Evolutionary conservation across 2,888 invertebrate genomes (phyloP), one percentile per base, ranked within the genome.

Genomic region (Mythimna vitellina): DNA sequence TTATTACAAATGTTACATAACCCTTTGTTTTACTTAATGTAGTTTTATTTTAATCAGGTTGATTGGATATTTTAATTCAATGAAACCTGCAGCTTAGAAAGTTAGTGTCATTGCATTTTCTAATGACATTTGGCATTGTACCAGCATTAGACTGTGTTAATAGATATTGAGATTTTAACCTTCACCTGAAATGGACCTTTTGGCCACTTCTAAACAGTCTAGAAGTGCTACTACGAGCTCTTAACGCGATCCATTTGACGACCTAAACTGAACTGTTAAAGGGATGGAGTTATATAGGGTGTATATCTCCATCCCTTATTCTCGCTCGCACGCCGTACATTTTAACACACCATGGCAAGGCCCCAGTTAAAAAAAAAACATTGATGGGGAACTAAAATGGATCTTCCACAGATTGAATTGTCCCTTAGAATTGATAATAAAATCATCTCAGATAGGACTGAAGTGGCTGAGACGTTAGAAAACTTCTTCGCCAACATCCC

Each of bases 121-220:
- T 79, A 83, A 64, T 70, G 32, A 32, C 56, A 62, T 80, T 84
- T 78, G 82, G 65, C 85, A 81, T 74, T 84, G 82, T 61, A 73
- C 56, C 57, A n/a, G 70, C 66, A 73, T 64, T 77, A 51, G 70
- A 77, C 76, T 78, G 70, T 63, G 80, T 42, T 66, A 80, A 10
- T 32, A n/a, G 32, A n/a, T 29, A n/a, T 20, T 65, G 42, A 58
- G 46, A 53, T 42, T 56, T 3, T 54, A 74, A 70, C 83, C 82
- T 82, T 72, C 12, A 67, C 42, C 58, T 32, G 57, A 78, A 73
- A 57, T 62, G 46, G 35, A 51, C 38, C 25, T 65, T 70, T 68
- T 68, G 51, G 53, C 10, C 61, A 61, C 3, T 64, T 67, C 29
- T 57, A 49, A 61, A 66, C 38, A 60, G 25, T 32, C 20, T 8